Conservation (phyloP, 2,888 invertebrate genomes). For the Pyrrhosoma nymphula region DNA sequence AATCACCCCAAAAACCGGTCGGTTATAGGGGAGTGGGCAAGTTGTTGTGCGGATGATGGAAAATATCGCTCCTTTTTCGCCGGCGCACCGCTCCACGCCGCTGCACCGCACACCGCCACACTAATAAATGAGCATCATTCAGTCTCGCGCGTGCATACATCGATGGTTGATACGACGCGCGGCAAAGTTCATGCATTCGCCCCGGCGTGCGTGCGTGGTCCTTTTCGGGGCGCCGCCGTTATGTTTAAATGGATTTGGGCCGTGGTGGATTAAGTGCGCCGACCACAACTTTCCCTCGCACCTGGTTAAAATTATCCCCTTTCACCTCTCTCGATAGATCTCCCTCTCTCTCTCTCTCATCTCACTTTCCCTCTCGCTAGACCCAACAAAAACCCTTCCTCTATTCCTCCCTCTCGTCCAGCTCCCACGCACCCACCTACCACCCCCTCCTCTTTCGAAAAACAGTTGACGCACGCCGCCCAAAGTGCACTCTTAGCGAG, state of each 20-base stretch:
- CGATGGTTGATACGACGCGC: not conserved
- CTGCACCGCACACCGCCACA: not conserved
- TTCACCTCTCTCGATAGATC: not conserved
- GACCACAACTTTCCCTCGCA: constrained; percentile 3
- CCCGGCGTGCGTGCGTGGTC: not conserved
- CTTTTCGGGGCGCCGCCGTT: not conserved
- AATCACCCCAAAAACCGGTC: not conserved
- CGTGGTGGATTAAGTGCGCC: not conserved
- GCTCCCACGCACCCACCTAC: too few relatives aligned
- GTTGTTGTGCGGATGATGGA: not conserved
- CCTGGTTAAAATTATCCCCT: constrained; percentile 18
- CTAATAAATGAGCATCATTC: not conserved
- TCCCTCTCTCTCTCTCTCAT: too few relatives aligned
- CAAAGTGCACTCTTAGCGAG: too few relatives aligned
- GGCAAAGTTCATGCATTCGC: not conserved
- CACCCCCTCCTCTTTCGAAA: too few relatives aligned
- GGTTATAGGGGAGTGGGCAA: not conserved
- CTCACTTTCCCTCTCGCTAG: not conserved
- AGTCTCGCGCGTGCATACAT: not conserved
- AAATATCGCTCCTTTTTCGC: not conserved
- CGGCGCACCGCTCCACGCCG: not conserved
- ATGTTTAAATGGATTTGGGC: constrained; percentile 22
- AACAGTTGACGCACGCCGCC: not conserved
- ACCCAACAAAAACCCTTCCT: not conserved
- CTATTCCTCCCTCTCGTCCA: not conserved